Evolutionary conservation across 2,888 invertebrate genomes (phyloP).

Genomic region (Agriotes lineatus): DNA sequence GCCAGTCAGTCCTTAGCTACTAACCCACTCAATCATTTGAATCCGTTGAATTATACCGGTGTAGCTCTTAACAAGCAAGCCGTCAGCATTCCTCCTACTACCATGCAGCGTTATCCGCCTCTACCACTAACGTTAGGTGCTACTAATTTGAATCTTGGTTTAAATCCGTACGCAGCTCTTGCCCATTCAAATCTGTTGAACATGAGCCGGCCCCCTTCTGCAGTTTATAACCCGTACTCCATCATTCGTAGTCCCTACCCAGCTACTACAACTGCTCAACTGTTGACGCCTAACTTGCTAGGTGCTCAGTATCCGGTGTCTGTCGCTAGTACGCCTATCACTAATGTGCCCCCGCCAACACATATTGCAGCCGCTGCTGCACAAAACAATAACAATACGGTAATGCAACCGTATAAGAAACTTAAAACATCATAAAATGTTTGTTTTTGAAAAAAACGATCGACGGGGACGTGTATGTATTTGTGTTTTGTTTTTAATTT

Average conservation of each 20-base stretch:
- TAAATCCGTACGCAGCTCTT: constrained; percentile 60
- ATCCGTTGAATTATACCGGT: constrained; percentile 77
- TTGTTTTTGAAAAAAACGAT: constrained; percentile 11
- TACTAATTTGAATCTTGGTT: constrained; percentile 55
- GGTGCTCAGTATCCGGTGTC: constrained; percentile 64
- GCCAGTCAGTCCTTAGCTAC: constrained; percentile 57
- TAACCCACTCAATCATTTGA: constrained; percentile 66
- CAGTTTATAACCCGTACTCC: constrained; percentile 67
- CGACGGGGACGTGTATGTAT: constrained; percentile 25
- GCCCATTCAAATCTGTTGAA: constrained; percentile 56
- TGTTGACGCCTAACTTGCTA: constrained; percentile 64
- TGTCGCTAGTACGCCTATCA: constrained; percentile 60
- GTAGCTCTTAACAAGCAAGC: constrained; percentile 77
- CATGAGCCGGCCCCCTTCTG: constrained; percentile 58
- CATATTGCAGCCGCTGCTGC: constrained; percentile 66
- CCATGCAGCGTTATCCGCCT: constrained; percentile 58
- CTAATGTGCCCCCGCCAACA: constrained; percentile 59
- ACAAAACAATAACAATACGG: constrained; percentile 66
- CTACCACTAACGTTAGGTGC: constrained; percentile 59
- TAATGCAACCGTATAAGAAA: constrained; percentile 89
- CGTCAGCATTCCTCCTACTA: constrained; percentile 62
- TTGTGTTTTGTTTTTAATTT: constrained; percentile 45
- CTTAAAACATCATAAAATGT: constrained; percentile 84
- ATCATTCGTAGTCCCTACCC: constrained; percentile 61
- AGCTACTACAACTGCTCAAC: constrained; percentile 60